Conservation (phyloP, 2,888 invertebrate species). For the Apotomis turbidana region DNA sequence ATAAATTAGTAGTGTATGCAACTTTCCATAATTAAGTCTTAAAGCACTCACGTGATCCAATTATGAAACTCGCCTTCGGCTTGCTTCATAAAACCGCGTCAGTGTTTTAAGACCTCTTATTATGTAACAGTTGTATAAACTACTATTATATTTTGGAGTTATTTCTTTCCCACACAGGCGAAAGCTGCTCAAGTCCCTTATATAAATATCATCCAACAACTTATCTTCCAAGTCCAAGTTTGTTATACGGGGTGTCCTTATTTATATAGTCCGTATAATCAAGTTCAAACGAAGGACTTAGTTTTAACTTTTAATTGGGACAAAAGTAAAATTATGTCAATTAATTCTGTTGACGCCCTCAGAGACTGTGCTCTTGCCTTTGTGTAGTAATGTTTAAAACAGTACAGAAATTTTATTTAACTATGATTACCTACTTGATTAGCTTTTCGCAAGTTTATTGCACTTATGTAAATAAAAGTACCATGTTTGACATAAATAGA, state of each 20-base stretch:
- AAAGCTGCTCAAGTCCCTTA: not conserved
- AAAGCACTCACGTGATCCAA: no score
- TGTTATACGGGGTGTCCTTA: not conserved
- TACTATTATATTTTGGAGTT: no score
- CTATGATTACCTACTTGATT: not conserved
- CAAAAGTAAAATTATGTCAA: constrained; percentile 15
- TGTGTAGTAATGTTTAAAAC: not conserved
- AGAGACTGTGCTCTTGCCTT: not conserved
- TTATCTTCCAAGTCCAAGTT: not conserved
- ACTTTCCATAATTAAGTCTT: no score
- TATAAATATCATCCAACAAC: not conserved
- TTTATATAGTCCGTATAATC: constrained; percentile 4
- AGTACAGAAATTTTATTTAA: not conserved
- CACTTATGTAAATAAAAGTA: no score
- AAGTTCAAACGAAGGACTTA: constrained; percentile 15
- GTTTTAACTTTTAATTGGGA: constrained; percentile 24
- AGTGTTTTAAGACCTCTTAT: no score
- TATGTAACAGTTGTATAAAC: no score
- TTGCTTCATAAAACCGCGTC: no score
- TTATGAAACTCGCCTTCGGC: no score
- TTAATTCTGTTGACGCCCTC: constrained; percentile 5
- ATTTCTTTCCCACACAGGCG: no score
- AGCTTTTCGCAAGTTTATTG: no score
- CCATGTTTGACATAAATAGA: no score
- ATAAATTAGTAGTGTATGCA: no score